Base-by-base conservation (phyloP, 2,888 invertebrate species). In the Perdita meconis region DNA sequence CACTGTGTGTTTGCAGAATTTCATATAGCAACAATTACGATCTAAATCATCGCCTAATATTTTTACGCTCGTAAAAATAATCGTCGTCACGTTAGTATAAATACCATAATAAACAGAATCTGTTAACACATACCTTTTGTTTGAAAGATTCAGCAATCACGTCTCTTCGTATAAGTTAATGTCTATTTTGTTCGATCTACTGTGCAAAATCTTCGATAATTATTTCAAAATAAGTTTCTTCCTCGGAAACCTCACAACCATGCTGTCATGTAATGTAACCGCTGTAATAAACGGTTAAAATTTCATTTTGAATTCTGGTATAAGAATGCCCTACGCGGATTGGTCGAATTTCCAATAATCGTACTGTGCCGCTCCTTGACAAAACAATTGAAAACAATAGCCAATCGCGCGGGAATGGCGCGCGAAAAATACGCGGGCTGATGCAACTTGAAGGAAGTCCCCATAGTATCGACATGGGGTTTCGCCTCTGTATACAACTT, bases 241-340 rank as follows among this genome's bases (percentile, higher is more conserved):
- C 26, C 56, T 0, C 1, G 8, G 3, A 1, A 10, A 13, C 10
- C 30, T 60, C 5, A 34, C 5, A 3, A 63, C 22, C 6, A 2
- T 30, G 30, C 30, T n/a, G 30, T 30, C 30, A 4, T 30, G n/a
- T n/a, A n/a, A n/a, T n/a, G n/a, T n/a, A n/a, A n/a, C n/a, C n/a
- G 1, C 30, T 26, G n/a, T n/a, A 13, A 26, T 34, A 57, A 70
- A 76, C 78, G 77, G 78, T 78, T 78, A 57, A 34, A 16, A 63
- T 57, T 66, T 69, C 55, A 77, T 53, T 78, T 78, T 66, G 36
- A 78, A 63, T 77, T 16, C 10, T 53, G 10, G 8, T 4, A 10
- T 22, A 10, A 38, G 38, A 34, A 78, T 60, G n/a, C 60, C 63
- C 13, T 13, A 10, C 30, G 2, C 16, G 10, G 65, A 75, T 78